phyloP scores from a whole-genome alignment of 2,797 vertebrate genomes.

The Myotis pilosus region DNA sequence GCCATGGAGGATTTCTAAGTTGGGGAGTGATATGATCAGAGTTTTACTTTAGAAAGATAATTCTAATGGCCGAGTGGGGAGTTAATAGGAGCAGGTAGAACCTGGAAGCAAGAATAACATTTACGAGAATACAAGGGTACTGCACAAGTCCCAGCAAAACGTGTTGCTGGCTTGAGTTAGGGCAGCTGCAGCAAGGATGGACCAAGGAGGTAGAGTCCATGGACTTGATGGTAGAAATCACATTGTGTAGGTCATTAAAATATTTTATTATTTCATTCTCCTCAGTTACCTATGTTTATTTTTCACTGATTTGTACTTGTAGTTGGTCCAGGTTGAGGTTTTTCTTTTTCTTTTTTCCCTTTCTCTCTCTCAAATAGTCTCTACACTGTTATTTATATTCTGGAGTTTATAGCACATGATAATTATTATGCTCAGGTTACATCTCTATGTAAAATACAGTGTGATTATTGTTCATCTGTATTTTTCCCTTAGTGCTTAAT shows the following conservation, averaged over 20 bases:
- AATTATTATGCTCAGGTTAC: conserved; percentile 62
- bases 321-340: neutral
- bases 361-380: conserved; percentile 47
- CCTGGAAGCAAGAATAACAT: neutral
- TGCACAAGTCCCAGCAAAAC: neutral
- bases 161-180: neutral
- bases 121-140: neutral
- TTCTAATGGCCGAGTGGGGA: neutral
- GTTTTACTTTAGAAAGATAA: conserved; percentile 5
- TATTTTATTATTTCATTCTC: neutral
- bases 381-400: conserved; percentile 57
- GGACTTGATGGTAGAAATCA: neutral
- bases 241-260: neutral
- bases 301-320: neutral
- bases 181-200: neutral
- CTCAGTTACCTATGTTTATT: neutral
- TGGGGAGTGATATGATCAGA: neutral
- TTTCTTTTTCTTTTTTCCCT: neutral
- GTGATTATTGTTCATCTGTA: conserved; percentile 57
- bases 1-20: neutral
- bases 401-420: conserved; percentile 9
- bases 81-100: neutral
- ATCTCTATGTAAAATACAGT: conserved; percentile 48
- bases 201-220: neutral
- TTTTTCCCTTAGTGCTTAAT: conserved; percentile 56